Conservation (phyloP, 1,140 invertebrate species). For the Laodelphax striatellus region DNA sequence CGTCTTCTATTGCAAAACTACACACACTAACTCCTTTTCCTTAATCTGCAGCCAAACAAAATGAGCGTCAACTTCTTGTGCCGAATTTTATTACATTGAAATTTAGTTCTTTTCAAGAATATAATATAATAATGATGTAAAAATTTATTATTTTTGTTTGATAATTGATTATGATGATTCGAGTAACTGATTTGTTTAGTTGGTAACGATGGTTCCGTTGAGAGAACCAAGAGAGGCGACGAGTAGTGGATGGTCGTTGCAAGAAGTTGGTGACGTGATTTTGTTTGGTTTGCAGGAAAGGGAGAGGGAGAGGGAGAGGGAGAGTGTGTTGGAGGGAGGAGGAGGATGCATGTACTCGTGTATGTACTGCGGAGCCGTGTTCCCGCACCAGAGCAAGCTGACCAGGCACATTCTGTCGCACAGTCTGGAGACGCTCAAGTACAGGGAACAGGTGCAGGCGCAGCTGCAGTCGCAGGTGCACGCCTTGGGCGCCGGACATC, state of each 20-base stretch:
- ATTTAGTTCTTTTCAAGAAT: background rate
- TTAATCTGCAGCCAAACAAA: constrained; percentile 56
- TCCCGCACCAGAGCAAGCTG: constrained; percentile 79
- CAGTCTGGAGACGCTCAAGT: constrained; percentile 73
- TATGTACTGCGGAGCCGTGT: constrained; percentile 76
- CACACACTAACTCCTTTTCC: too few relatives aligned
- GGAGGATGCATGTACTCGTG: constrained; percentile 38
- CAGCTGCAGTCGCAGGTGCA: constrained; percentile 34
- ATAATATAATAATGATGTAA: background rate
- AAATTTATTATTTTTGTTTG: constrained; percentile 1
- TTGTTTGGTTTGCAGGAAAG: constrained; percentile 85
- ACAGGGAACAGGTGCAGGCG: constrained; percentile 50
- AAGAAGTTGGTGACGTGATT: constrained; percentile 84
- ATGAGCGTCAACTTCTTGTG: constrained; percentile 92
- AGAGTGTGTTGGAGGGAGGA: constrained; percentile 37
- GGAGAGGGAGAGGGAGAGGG: constrained; percentile 61
- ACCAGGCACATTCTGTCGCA: constrained; percentile 77
- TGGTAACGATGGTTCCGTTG: too few relatives aligned
- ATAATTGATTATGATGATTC: too few relatives aligned
- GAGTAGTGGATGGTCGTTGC: constrained; percentile 11
- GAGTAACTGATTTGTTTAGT: too few relatives aligned
- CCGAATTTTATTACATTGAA: constrained; percentile 24
- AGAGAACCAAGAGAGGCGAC: too few relatives aligned
- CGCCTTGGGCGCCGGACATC: constrained; percentile 13
- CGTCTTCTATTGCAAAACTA: too few relatives aligned